A percentile compares a stretch with the other conserved stretches of the same genome.
phyloP scores from a whole-genome alignment of 1,140 invertebrate species.

The Oppia nitens region DNA sequence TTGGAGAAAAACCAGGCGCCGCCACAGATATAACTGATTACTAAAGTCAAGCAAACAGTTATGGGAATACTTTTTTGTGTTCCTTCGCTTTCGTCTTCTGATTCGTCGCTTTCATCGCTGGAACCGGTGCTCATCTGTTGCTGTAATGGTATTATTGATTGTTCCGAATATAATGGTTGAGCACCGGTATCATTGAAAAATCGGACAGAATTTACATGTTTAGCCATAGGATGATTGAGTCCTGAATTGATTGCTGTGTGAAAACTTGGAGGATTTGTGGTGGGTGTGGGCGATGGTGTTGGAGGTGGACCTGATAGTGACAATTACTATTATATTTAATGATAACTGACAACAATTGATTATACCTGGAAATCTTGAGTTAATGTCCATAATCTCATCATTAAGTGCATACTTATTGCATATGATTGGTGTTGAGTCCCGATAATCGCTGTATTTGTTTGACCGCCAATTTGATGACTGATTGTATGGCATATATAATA shows the following conservation, averaged over 20 bases:
- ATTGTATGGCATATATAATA: not conserved
- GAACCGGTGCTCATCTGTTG: not conserved
- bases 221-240: not conserved
- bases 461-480: not conserved
- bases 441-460: not conserved
- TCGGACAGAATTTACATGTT: not conserved
- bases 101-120: not conserved
- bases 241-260: not conserved
- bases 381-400: not conserved
- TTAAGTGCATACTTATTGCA: not conserved
- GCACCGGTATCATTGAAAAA: not conserved
- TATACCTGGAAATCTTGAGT: not conserved
- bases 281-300: not conserved
- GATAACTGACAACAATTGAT: too few relatives aligned
- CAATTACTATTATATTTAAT: too few relatives aligned
- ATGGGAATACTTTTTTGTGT: conserved; percentile 41
- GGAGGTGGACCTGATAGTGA: not conserved
- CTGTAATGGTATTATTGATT: not conserved
- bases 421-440: not conserved
- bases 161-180: not conserved
- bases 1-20: conserved; percentile 63
- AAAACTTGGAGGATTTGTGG: not conserved
- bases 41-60: conserved; percentile 72
- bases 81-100: conserved; percentile 13
- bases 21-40: conserved; percentile 69